Evolutionary conservation across 2,888 invertebrate species (phyloP).

Genomic region (Melieria picta): DNA sequence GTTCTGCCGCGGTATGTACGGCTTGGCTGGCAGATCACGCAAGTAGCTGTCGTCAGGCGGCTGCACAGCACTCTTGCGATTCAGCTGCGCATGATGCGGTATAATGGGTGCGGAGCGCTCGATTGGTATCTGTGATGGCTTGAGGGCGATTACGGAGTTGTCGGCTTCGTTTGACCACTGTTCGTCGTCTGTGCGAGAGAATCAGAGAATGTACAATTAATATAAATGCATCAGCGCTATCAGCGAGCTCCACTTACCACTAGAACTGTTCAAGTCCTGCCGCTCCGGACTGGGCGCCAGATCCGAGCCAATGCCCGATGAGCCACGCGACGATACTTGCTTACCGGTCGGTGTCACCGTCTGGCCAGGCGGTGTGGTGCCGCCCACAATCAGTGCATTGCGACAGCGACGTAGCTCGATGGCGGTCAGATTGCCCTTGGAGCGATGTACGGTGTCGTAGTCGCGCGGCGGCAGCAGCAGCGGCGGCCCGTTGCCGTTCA

Average conservation of each 20-base stretch:
- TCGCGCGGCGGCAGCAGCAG: conserved; percentile 91
- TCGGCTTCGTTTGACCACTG: conserved; percentile 66
- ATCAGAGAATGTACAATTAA: neutral
- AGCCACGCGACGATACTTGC: conserved; percentile 79
- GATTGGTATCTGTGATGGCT: conserved; percentile 62
- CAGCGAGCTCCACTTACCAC: conserved; percentile 56
- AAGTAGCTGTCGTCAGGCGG: conserved; percentile 63
- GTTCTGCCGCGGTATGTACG: conserved; percentile 52
- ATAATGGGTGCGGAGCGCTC: conserved; percentile 47
- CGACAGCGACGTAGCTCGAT: conserved; percentile 72
- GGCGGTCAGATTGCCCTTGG: conserved; percentile 78
- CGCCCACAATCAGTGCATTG: conserved; percentile 64
- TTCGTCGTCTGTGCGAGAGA: conserved; percentile 57
- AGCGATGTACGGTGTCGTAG: conserved; percentile 88
- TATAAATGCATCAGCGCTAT: too few species aligned
- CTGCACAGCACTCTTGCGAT: conserved; percentile 61
- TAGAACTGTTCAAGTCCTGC: conserved; percentile 66
- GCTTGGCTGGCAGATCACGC: conserved; percentile 63
- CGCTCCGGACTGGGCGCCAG: conserved; percentile 84
- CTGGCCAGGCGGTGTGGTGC: conserved; percentile 57
- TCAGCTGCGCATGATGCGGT: conserved; percentile 56
- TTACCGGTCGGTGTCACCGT: conserved; percentile 48
- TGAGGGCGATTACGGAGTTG: conserved; percentile 63
- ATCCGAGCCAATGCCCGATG: conserved; percentile 90
- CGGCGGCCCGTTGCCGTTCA: conserved; percentile 75